Percentiles rank a stretch among this genome's conserved stretches.
Conservation (phyloP, 2,113 vertebrate genomes). For the Nothocercus nigrocapillus region DNA sequence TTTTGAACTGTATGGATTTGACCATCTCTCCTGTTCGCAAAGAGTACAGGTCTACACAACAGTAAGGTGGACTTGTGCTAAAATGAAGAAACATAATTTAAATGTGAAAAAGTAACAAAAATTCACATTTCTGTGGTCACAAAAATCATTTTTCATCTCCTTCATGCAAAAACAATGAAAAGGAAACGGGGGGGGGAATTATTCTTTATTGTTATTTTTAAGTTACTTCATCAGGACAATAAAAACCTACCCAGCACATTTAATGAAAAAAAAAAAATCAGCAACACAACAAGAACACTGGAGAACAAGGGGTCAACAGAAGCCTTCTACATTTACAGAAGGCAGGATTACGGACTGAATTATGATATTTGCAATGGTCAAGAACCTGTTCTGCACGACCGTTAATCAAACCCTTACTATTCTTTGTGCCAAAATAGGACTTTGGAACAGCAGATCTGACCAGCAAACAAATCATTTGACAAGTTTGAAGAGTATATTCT, state of each 20-base stretch:
- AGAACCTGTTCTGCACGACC: background rate
- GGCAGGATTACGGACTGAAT: background rate
- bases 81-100: slow-evolving; percentile 21
- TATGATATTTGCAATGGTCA: accelerated
- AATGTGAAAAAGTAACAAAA: background rate
- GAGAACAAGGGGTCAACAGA: background rate
- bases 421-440: background rate
- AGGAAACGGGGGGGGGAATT: background rate
- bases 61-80: slow-evolving; percentile 94
- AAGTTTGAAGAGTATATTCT: background rate
- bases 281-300: background rate
- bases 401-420: background rate
- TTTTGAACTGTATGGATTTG: slow-evolving; percentile 99
- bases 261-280: background rate
- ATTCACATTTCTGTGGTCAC: background rate
- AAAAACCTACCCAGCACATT: accelerated
- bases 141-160: background rate
- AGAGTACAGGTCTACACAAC: slow-evolving; percentile 95
- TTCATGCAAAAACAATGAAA: background rate
- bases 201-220: background rate
- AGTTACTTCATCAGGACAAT: background rate
- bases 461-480: background rate
- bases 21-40: slow-evolving; percentile 95
- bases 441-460: background rate
- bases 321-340: background rate